Evolutionary conservation across 2,113 vertebrate genomes (phyloP).

Genomic region (Dissostichus mawsoni): DNA sequence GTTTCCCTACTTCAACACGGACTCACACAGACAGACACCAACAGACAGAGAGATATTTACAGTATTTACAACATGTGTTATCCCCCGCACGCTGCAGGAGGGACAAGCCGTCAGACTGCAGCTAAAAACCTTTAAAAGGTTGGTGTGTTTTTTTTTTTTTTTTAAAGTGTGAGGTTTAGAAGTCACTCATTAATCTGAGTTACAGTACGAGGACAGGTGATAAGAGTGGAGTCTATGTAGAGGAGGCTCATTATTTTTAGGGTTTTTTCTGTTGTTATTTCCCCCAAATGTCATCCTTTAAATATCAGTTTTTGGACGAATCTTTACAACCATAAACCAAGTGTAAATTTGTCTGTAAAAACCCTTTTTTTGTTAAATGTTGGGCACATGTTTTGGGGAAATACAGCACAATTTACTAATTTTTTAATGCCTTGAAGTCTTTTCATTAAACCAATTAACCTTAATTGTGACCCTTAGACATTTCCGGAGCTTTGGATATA

Average conservation of each 20-base stretch:
- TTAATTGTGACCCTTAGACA: no score
- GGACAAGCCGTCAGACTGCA: slow-evolving; percentile 31
- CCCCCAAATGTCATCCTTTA: neutral
- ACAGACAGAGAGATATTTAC: slow-evolving; percentile 63
- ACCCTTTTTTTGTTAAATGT: neutral
- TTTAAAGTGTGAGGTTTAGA: slow-evolving; percentile 26
- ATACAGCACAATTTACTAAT: neutral
- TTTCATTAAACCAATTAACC: no score
- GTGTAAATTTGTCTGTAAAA: neutral
- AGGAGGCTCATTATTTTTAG: slow-evolving; percentile 25
- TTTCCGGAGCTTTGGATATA: no score
- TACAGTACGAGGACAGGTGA: slow-evolving; percentile 26
- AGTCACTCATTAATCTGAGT: slow-evolving; percentile 24
- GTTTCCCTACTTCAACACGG: slow-evolving; percentile 70
- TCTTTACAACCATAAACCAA: neutral
- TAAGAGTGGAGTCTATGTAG: neutral
- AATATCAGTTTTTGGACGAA: neutral
- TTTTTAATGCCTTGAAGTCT: no score
- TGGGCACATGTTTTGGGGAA: neutral
- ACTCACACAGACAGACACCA: slow-evolving; percentile 65
- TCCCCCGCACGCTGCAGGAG: slow-evolving; percentile 33
- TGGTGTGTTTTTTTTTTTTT: neutral
- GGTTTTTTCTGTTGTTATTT: neutral
- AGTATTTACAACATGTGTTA: slow-evolving; percentile 63
- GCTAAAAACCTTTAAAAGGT: slow-evolving; percentile 23